Conservation (phyloP, 2,888 invertebrate genomes). For the Agelastica alni region DNA sequence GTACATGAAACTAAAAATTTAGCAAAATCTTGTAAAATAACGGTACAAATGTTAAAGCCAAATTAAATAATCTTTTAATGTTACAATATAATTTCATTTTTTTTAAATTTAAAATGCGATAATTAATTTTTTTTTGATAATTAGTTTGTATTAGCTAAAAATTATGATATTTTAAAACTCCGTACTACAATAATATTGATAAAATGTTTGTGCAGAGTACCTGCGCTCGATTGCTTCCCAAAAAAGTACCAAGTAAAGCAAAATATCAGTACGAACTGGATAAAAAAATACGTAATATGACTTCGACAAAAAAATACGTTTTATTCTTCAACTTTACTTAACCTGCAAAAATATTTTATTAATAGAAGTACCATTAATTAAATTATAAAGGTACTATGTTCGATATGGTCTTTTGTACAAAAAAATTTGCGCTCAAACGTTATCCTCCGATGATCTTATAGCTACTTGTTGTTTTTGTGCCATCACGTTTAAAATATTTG, state of each 20-base stretch:
- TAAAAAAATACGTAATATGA: slow-evolving; percentile 21
- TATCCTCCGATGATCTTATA: slow-evolving; percentile 57
- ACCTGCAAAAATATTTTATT: slow-evolving; percentile 15
- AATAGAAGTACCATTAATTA: slow-evolving; percentile 10
- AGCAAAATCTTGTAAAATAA: no score
- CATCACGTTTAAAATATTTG: slow-evolving; percentile 63
- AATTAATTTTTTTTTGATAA: no score
- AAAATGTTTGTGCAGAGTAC: no score
- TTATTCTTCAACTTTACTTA: slow-evolving; percentile 1
- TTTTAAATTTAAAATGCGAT: no score
- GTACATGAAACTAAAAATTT: no score
- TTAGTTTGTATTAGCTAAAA: no score
- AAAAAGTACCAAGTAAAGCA: not conserved
- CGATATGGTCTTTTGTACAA: slow-evolving; percentile 20
- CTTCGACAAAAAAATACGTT: slow-evolving; percentile 16
- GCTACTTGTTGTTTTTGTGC: slow-evolving; percentile 62
- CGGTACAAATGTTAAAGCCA: no score
- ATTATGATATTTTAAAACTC: no score
- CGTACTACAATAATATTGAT: no score
- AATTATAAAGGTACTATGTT: not conserved
- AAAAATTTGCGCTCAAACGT: slow-evolving; percentile 16
- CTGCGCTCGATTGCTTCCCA: no score
- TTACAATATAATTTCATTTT: no score
- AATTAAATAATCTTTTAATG: no score
- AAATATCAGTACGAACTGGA: slow-evolving; percentile 7